Evolutionary conservation across 2,797 vertebrate species (phyloP).

Genomic region (Gymnothorax javanicus): DNA sequence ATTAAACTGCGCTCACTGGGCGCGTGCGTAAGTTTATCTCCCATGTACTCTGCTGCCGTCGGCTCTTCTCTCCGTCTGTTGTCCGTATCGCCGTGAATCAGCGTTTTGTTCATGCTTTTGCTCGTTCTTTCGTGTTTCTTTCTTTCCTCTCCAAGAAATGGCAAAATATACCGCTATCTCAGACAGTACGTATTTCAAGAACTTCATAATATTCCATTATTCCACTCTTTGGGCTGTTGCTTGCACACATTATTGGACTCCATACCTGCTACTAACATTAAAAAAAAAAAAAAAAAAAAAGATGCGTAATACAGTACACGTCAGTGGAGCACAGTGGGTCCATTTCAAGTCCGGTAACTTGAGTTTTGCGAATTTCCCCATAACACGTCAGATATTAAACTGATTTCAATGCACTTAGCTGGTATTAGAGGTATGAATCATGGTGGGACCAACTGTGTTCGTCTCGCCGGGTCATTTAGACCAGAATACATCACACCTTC

Average conservation of each 20-base stretch:
- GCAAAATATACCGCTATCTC: background rate
- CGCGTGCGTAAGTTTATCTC: background rate
- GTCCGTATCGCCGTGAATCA: background rate
- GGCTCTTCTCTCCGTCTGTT: background rate
- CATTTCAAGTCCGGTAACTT: background rate
- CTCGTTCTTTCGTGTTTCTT: background rate
- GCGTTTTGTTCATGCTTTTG: background rate
- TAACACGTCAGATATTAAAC: background rate
- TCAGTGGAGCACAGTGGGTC: background rate
- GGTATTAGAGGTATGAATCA: background rate
- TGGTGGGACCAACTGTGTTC: background rate
- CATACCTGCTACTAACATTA: background rate
- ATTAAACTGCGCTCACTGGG: background rate
- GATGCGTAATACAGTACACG: background rate
- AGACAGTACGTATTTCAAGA: background rate
- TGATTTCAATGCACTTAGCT: background rate
- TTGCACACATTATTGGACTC: background rate
- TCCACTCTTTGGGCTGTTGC: background rate
- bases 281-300: background rate
- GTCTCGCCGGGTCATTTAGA: constrained; percentile 4
- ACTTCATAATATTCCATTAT: background rate
- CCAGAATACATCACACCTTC: constrained; percentile 17
- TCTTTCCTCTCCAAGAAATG: background rate
- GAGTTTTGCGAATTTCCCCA: background rate
- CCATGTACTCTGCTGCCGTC: background rate